Base-by-base conservation (phyloP, 2,113 vertebrate genomes). In the Syrmaticus mikado region DNA sequence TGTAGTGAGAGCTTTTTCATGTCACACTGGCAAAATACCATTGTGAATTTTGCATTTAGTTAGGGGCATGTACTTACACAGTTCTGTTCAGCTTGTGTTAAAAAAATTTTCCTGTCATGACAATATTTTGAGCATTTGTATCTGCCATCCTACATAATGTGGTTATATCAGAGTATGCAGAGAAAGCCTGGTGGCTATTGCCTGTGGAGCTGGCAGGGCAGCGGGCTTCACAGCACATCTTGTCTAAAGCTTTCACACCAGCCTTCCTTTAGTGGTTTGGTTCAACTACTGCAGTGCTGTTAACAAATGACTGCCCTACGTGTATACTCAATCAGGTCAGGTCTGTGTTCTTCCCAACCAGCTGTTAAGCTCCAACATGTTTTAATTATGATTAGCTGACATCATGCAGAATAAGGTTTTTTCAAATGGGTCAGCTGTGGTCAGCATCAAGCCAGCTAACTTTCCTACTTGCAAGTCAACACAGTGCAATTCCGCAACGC, bases 311-410 rank as follows among this genome's bases (percentile, higher is more conserved):
- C 92, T 80, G 92, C 64, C 87, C 85, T 50, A 12, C 38, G 38
- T 45, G 13, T 27, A 76, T 62, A 48, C 52, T 28, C 0, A 4
- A 82, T 80, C 71, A 84, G 28, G 22, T 66, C 75, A 74, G 58
- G 36, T 53, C 76, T 89, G 64, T 46, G 11, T 76, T 76, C 40
- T 73, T 89, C 48, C 74, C 45, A 76, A 20, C 20, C 65, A 91
- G 66, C 66, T 94, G 71, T 28, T 87, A 12, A 6, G 5, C 65
- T 87, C 48, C 87, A 89, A 27, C 48, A 58, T 58, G 40, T 48
- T 91, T 89, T 82, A 82, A 76, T 79, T n/a, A 3, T 25, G 62
- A 62, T 82, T 85, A 91, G 82, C 82, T 96, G 93, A 87, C 89
- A 66, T 65, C 45, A 85, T n/a, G 36, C 45, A 87, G 55, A 80